These are phyloP conservation scores for Aphidoletes aphidimyza DNA, from an alignment of 2,888 invertebrate species.

Conservation along the genomic window DNA sequence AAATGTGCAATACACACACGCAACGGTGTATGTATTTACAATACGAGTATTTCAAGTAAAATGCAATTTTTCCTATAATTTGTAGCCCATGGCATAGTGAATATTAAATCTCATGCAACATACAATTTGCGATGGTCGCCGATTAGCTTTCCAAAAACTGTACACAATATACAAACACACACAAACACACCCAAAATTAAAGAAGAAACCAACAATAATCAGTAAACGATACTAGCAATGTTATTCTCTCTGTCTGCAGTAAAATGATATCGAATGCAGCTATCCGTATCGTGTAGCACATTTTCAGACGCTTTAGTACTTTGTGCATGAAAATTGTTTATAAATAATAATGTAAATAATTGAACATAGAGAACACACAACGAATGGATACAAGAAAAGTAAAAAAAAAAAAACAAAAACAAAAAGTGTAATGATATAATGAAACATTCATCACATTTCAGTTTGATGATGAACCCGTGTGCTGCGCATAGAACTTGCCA, in stretches of 20 bases:
- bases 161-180: neutral
- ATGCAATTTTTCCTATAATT: conserved; percentile 29
- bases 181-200: neutral
- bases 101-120: conserved; percentile 38
- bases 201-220: neutral
- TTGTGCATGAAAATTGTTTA: conserved; percentile 49
- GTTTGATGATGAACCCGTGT: neutral
- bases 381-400: too few species aligned
- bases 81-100: conserved; percentile 2
- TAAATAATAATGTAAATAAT: conserved; percentile 45
- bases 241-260: too few species aligned
- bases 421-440: neutral
- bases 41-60: neutral
- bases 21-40: neutral
- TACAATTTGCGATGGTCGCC: conserved; percentile 29
- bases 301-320: neutral
- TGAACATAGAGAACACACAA: neutral
- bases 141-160: neutral
- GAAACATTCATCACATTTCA: conserved; percentile 14
- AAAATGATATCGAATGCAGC: neutral
- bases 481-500: neutral
- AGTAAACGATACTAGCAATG: conserved; percentile 8
- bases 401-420: too few species aligned
- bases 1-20: neutral
- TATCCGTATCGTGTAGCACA: conserved; percentile 24